phyloP scores from a whole-genome alignment of 2,888 invertebrate genomes.

The Aelia acuminata region DNA sequence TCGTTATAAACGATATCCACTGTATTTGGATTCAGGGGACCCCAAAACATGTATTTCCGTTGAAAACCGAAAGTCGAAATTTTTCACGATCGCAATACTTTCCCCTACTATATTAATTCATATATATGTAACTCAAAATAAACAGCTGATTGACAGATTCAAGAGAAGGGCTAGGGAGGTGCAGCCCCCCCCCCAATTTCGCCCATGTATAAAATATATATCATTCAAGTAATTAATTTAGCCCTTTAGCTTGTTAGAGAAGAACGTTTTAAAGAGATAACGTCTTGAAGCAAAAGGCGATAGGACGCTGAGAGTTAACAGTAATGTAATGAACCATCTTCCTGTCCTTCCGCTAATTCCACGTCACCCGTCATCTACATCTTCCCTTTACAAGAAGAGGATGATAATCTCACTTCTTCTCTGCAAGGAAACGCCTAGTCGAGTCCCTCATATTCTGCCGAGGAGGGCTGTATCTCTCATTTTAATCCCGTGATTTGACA shows the following conservation, averaged over 20 bases:
- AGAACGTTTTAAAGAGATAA: neutral
- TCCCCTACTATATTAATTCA: no score
- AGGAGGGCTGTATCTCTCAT: no score
- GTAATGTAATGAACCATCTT: neutral
- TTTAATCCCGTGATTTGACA: no score
- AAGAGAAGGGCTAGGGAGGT: no score
- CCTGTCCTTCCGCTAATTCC: neutral
- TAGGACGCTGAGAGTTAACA: neutral
- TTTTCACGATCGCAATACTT: no score
- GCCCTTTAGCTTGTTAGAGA: neutral
- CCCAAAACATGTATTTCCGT: no score
- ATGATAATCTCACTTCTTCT: neutral
- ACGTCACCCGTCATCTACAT: neutral
- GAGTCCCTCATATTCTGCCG: neutral
- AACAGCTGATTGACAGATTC: no score
- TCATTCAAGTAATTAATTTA: neutral
- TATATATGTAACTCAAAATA: no score
- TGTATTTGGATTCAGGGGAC: no score
- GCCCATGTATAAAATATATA: slow-evolving; percentile 6
- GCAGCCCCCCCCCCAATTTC: no score
- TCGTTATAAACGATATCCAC: no score
- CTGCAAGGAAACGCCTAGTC: neutral
- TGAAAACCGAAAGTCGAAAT: no score
- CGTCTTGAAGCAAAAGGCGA: neutral
- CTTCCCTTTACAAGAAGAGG: neutral